phyloP scores from a whole-genome alignment of 2,888 invertebrate genomes.

The Encarsia formosa region DNA sequence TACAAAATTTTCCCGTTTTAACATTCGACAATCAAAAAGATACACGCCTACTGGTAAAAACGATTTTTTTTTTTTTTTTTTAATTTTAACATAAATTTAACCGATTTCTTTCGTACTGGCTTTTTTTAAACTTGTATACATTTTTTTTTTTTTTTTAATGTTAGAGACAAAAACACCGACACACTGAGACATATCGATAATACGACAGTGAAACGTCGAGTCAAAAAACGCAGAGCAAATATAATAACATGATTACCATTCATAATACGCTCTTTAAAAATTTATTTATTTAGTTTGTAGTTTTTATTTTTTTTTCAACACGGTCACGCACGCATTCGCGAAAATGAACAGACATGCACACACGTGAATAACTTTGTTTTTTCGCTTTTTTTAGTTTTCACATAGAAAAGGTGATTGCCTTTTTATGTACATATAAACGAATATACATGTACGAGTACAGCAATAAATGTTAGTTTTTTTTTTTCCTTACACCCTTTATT shows the following conservation, averaged over 20 bases:
- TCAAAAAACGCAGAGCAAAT: slow-evolving; percentile 16
- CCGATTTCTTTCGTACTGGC: background rate
- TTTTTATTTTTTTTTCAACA: slow-evolving; percentile 1
- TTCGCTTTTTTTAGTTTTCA: slow-evolving; percentile 17
- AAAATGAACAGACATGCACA: slow-evolving; percentile 22
- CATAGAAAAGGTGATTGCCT: slow-evolving; percentile 26
- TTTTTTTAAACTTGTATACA: background rate
- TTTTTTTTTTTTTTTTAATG: slow-evolving; percentile 3
- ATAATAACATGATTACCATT: background rate
- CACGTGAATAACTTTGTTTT: slow-evolving; percentile 17
- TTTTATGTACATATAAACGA: slow-evolving; percentile 28
- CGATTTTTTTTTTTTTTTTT: no score
- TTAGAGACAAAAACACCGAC: slow-evolving; percentile 34
- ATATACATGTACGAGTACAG: slow-evolving; percentile 27
- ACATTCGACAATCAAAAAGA: no score
- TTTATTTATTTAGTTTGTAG: slow-evolving; percentile 2
- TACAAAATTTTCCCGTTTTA: no score
- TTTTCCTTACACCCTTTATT: slow-evolving; percentile 13
- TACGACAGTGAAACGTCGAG: slow-evolving; percentile 23
- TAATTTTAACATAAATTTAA: background rate
- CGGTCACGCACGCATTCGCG: slow-evolving; percentile 22
- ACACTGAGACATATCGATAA: slow-evolving; percentile 33
- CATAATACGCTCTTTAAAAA: slow-evolving; percentile 11
- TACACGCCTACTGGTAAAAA: no score
- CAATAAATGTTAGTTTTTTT: slow-evolving; percentile 16